Evolutionary conservation across 2,113 vertebrate species (phyloP).

Genomic region (Pomatorhinus ruficollis): DNA sequence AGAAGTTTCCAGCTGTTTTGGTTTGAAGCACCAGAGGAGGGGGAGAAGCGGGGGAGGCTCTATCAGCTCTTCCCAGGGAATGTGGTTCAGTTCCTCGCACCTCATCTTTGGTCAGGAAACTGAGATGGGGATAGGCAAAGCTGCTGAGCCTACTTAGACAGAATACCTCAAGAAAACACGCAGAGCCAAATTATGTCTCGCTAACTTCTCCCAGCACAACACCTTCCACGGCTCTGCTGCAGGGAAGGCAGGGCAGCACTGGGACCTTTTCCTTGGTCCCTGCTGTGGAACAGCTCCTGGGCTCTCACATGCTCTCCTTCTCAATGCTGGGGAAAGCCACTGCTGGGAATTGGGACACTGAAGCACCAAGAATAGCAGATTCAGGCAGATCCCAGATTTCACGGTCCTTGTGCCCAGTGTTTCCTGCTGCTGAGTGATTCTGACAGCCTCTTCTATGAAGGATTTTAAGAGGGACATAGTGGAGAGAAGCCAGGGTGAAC

Average conservation of each 20-base stretch:
- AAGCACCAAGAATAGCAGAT: not conserved
- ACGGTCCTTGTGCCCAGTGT: not conserved
- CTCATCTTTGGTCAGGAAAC: constrained; percentile 64
- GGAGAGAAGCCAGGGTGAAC: not conserved
- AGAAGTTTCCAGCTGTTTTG: constrained; percentile 60
- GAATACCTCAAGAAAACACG: constrained; percentile 28
- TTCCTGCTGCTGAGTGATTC: not conserved
- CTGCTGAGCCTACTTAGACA: constrained; percentile 47
- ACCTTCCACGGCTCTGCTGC: not conserved
- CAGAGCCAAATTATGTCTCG: not conserved
- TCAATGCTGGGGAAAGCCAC: not conserved
- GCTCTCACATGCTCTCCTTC: fast-evolving
- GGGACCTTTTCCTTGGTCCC: not conserved
- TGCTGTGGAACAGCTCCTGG: not conserved
- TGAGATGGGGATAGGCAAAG: constrained; percentile 40
- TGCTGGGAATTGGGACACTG: not conserved
- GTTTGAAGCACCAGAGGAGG: constrained; percentile 21
- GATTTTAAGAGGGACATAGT: not conserved
- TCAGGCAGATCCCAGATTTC: not conserved
- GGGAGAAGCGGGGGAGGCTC: not conserved
- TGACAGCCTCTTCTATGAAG: not conserved
- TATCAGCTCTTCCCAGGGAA: constrained; percentile 61
- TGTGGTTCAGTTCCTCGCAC: constrained; percentile 22
- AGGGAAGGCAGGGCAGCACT: not conserved
- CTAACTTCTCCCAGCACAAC: not conserved